Evolutionary conservation across 1,140 invertebrate genomes (phyloP), one percentile per base, ranked within the genome.

Genomic region (Acromyrmex charruanus): DNA sequence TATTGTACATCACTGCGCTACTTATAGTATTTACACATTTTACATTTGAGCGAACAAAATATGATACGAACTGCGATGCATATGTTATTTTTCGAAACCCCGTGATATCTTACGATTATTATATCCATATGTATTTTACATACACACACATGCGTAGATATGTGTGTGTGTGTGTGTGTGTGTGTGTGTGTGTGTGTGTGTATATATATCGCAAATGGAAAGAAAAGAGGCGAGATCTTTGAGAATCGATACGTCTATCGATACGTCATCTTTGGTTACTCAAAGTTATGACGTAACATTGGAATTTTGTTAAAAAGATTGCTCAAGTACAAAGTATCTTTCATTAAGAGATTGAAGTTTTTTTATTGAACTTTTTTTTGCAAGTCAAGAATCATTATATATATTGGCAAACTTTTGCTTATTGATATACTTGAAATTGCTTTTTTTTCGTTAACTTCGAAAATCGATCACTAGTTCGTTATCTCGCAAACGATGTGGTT

Each of bases 391-490:
- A 31, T 72, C 16, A 21, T 49, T 59, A 74, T 49, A 61, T 61
- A 35, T 39, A 74, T 44, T 1, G 39, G 3, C 18, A 53, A 31
- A 61, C 25, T 82, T 59, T 74, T 74, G 18, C 39, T 82, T 82
- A 82, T 61, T 25, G 10, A 72, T 31, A 10, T 59, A 72, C 61
- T 71, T 5, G 44, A 58, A 39, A 72, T 31, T 59, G 2, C 5
- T 82, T 12, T 61, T 71, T 82, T 10, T 59, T 44, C 0, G 6
- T 31, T 51, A 31, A 49, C 55, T 59, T 74, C 5, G 28, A 82
- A 72, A 82, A 72, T 82, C 35, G 31, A 82, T 44, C 68, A 28
- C n/a, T 6, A 59, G 80, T 59, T 82, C 68, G 69, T 74, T 82
- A 82, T 18, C 5, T 72, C 35, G 25, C 31, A 10, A 31, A 18